phyloP scores from a whole-genome alignment of 2,888 invertebrate genomes.

The Steinernema scapterisci region DNA sequence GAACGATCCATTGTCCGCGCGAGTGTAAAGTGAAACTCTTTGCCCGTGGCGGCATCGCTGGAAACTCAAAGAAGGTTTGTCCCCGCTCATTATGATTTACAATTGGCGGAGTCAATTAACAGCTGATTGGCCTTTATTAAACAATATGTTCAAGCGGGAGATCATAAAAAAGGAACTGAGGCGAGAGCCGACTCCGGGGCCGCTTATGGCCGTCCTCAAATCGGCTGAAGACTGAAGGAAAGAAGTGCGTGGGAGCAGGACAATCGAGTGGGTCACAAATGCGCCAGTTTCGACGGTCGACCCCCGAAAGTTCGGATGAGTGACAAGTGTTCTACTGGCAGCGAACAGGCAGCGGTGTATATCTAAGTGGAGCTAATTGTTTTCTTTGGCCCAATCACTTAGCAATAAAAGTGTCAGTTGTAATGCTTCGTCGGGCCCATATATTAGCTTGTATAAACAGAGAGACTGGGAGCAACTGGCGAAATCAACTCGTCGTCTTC shows the following conservation, averaged over 20 bases:
- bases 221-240: not conserved
- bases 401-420: constrained; percentile 32
- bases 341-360: constrained; percentile 28
- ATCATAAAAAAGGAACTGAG: not conserved
- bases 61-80: constrained; percentile 8
- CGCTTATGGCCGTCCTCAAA: not conserved
- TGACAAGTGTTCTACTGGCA: constrained; percentile 16
- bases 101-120: constrained; percentile 18
- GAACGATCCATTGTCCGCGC: not conserved
- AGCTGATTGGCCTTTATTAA: constrained; percentile 31
- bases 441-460: constrained; percentile 33
- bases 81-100: constrained; percentile 16
- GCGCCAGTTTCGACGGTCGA: not conserved
- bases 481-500: constrained; percentile 13
- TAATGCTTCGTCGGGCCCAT: constrained; percentile 28
- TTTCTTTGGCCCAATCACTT: constrained; percentile 30
- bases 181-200: not conserved
- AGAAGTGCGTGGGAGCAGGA: constrained; percentile 9
- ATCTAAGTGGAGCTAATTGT: constrained; percentile 32
- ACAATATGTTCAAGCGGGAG: constrained; percentile 15
- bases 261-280: not conserved
- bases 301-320: constrained; percentile 21
- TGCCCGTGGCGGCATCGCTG: not conserved
- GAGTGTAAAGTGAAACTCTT: constrained; percentile 14
- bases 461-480: constrained; percentile 30